phyloP scores from a whole-genome alignment of 2,888 invertebrate species.

The Agrotis clavis region DNA sequence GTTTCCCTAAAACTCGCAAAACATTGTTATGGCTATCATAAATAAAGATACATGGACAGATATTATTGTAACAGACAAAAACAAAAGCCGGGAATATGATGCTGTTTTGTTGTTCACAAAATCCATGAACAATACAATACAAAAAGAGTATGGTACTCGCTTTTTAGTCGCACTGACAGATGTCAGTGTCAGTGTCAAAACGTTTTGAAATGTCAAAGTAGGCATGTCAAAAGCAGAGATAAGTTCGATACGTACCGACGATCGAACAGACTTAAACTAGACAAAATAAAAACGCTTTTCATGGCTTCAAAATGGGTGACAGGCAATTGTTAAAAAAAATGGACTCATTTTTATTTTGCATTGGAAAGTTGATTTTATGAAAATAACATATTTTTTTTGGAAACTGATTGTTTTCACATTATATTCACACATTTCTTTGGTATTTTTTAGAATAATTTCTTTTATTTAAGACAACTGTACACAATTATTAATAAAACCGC shows the following conservation, averaged over 20 bases:
- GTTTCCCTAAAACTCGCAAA: conserved; percentile 36
- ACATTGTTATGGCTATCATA: conserved; percentile 32
- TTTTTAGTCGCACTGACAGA: conserved; percentile 10
- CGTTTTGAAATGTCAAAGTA: conserved; percentile 1
- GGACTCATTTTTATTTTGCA: not conserved
- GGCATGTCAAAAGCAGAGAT: not conserved
- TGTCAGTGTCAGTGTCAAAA: conserved; percentile 22
- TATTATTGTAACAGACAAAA: conserved; percentile 27
- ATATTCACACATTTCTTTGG: too few species aligned
- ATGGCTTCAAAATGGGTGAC: conserved; percentile 5
- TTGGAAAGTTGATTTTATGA: not conserved
- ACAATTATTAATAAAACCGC: too few species aligned
- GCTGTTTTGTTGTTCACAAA: conserved; percentile 22
- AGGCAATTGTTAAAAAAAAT: not conserved
- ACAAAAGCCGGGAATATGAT: conserved; percentile 16
- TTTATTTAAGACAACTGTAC: too few species aligned
- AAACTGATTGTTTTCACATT: not conserved
- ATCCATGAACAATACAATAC: not conserved
- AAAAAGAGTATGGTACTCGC: not conserved
- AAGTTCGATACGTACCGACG: not conserved
- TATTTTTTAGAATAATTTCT: not conserved
- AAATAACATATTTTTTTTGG: not conserved
- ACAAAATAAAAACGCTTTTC: conserved; percentile 9
- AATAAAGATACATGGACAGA: conserved; percentile 30
- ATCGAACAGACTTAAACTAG: not conserved